Evolutionary conservation across 2,113 vertebrate genomes (phyloP).

Genomic region (Globicephala melas): DNA sequence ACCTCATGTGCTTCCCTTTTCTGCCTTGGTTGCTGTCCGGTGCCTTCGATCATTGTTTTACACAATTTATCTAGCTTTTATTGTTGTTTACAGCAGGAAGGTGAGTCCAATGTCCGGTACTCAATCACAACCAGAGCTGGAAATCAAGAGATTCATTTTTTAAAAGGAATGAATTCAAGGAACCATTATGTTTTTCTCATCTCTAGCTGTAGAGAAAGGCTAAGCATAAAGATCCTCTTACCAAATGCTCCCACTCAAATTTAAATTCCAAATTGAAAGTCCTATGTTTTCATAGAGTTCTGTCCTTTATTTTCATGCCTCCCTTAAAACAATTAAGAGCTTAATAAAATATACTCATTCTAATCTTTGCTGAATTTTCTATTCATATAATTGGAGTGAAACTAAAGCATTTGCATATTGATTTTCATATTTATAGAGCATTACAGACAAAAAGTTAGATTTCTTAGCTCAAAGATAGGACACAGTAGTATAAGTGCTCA

Average conservation of each 20-base stretch:
- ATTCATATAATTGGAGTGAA: not conserved
- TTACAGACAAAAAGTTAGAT: not conserved
- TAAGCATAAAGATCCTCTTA: not conserved
- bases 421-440: not conserved
- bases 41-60: not conserved
- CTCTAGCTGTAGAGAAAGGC: not conserved
- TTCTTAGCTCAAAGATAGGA: not conserved
- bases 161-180: slow-evolving; percentile 22
- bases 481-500: not conserved
- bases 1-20: not conserved
- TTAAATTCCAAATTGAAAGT: slow-evolving; percentile 15
- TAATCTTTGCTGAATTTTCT: slow-evolving; percentile 36
- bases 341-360: not conserved
- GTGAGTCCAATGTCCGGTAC: not conserved
- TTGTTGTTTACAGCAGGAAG: not conserved
- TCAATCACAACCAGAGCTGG: not conserved
- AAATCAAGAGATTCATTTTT: slow-evolving; percentile 9
- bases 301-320: slow-evolving; percentile 12
- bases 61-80: not conserved
- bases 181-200: slow-evolving; percentile 29
- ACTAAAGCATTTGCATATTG: not conserved
- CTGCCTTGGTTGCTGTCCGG: not conserved
- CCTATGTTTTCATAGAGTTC: not conserved
- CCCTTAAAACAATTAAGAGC: not conserved
- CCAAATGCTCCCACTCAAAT: not conserved